Evolutionary conservation across 2,797 vertebrate species (phyloP), one percentile per base, ranked within the genome.

Genomic region (Sebastes diploproa): DNA sequence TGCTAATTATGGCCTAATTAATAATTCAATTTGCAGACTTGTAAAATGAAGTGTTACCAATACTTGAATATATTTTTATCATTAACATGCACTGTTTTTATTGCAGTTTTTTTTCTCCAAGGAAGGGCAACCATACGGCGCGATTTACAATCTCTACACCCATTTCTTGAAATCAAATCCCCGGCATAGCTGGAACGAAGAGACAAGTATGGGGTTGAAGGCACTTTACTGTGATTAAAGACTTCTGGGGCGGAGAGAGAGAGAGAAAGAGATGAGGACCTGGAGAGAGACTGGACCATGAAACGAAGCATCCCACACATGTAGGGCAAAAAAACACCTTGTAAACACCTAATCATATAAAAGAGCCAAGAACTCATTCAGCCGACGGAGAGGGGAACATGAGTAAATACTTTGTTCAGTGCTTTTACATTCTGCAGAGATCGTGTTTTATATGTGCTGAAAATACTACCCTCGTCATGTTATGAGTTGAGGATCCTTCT

Each of bases 141-240:
- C 89, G 89, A 94, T 89, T 89, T 85, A 93, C 93, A 94, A 95
- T 95, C 93, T 91, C 90, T 91, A 89, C 89, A 95, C 91, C 91
- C 94, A 94, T 95, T 94, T 93, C 92, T 95, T 90, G 83, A 90
- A 85, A 86, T 88, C 91, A 83, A 82, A 86, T 82, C 91, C 91
- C 89, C 82, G 86, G 92, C 92, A 80, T 13, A 82, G 89, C 94
- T 94, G 92, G 92, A 93, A 71, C 38, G 88, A 93, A 86, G 89
- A 90, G 86, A 87, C 77, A 70, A 84, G 87, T 91, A 87, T 82
- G 86, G 74, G 88, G 78, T 27, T 75, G 77, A 86, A 84, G 92
- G 94, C 94, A 96, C 95, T 95, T 95, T 93, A 95, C 85, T 65
- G 78, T 83, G 86, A 92, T 70, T 67, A 56, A 81, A 75, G 83